Conservation (phyloP, 1,140 invertebrate genomes). For the Achroia grisella region DNA sequence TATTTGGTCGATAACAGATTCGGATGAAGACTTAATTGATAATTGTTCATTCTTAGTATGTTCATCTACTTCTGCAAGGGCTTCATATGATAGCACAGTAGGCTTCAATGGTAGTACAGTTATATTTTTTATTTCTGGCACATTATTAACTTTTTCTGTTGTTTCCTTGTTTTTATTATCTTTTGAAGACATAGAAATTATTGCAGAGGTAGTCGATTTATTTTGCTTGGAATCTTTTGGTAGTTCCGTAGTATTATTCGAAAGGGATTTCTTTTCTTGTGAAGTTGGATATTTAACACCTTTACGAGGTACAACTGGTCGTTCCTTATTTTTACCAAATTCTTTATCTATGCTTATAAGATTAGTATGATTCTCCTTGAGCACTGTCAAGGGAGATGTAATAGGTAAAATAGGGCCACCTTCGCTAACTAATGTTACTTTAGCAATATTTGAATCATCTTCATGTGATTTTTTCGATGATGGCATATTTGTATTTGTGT, state of each 20-base stretch:
- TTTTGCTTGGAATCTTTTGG: neutral
- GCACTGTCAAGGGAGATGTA: slow-evolving; percentile 14
- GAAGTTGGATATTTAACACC: slow-evolving; percentile 26
- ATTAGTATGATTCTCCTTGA: slow-evolving; percentile 25
- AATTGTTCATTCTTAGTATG: neutral
- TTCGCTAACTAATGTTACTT: slow-evolving; percentile 27
- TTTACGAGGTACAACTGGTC: slow-evolving; percentile 37
- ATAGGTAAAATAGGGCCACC: slow-evolving; percentile 27
- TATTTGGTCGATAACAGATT: slow-evolving; percentile 14
- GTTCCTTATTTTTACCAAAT: slow-evolving; percentile 28
- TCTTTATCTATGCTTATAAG: slow-evolving; percentile 33
- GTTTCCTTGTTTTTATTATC: neutral
- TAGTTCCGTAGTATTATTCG: neutral
- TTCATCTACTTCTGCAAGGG: slow-evolving; percentile 4
- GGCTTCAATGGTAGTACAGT: slow-evolving; percentile 15
- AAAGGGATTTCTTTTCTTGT: slow-evolving; percentile 8
- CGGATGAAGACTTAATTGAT: slow-evolving; percentile 12
- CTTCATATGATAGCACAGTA: slow-evolving; percentile 12
- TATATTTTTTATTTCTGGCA: slow-evolving; percentile 10
- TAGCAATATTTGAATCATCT: slow-evolving; percentile 20
- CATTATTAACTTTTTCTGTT: slow-evolving; percentile 3
- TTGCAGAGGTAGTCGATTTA: neutral
- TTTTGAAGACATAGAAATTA: too few relatives aligned
- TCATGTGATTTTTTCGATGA: slow-evolving; percentile 3
- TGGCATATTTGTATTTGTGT: slow-evolving; percentile 5